These are phyloP conservation scores for Amaurobius ferox DNA, from an alignment of 2,888 invertebrate species.

Conservation along the genomic window DNA sequence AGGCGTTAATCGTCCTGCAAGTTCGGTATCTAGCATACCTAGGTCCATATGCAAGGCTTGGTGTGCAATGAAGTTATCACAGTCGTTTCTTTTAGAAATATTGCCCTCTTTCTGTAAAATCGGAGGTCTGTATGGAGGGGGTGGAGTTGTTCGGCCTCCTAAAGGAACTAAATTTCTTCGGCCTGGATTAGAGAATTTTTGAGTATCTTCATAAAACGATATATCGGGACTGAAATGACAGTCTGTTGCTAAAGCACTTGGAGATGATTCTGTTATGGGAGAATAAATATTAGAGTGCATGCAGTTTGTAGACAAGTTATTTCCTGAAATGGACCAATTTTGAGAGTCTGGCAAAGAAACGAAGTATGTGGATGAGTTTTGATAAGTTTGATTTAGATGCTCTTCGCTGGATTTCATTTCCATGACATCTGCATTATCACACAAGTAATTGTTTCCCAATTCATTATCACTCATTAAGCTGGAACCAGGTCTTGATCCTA, in stretches of 20 bases:
- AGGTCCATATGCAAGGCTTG: not conserved
- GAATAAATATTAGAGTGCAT: too few species aligned
- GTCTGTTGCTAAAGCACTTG: not conserved
- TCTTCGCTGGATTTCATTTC: too few species aligned
- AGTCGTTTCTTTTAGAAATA: too few species aligned
- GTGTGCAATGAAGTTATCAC: not conserved
- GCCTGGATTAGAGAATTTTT: not conserved
- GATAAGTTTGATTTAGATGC: not conserved
- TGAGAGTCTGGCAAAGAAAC: not conserved
- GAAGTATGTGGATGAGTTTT: not conserved
- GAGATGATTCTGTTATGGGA: too few species aligned
- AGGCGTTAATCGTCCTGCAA: not conserved
- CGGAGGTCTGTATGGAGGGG: conserved; percentile 9
- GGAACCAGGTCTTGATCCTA: not conserved
- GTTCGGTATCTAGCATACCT: too few species aligned
- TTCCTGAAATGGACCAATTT: not conserved
- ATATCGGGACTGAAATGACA: not conserved
- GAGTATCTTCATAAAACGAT: not conserved
- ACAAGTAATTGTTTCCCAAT: not conserved
- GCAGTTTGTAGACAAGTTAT: conserved; percentile 13
- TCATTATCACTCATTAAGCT: not conserved
- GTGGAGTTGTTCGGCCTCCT: not conserved
- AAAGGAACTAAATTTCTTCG: not conserved
- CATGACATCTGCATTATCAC: too few species aligned
- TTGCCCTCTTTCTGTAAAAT: too few species aligned